Evolutionary conservation across 2,113 vertebrate species (phyloP).

Genomic region (Dromas ardeola): DNA sequence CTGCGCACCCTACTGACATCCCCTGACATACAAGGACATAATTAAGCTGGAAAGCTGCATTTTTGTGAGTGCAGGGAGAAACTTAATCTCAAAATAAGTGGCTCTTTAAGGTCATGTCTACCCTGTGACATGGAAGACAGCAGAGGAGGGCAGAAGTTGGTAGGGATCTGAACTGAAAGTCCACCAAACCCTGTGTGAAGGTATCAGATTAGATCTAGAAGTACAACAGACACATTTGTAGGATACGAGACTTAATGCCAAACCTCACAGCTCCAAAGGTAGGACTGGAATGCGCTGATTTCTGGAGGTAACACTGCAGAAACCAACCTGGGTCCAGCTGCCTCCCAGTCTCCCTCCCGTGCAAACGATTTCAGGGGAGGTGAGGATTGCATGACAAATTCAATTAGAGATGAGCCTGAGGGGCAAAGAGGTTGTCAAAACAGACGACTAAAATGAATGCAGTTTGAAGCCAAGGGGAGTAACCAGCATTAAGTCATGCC

Average conservation of each 20-base stretch:
- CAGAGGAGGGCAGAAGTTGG: not conserved
- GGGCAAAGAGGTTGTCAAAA: constrained; percentile 45
- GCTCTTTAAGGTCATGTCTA: not conserved
- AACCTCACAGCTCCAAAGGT: not conserved
- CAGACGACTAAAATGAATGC: constrained; percentile 29
- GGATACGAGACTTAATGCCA: not conserved
- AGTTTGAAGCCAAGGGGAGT: constrained; percentile 36
- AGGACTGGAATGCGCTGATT: not conserved
- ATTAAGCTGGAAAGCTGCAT: not conserved
- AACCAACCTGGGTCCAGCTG: not conserved
- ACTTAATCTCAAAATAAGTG: not conserved
- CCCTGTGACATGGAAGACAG: not conserved
- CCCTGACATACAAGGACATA: not conserved
- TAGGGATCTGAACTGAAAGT: not conserved
- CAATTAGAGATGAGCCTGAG: constrained; percentile 49
- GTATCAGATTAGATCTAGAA: not conserved
- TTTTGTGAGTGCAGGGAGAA: not conserved
- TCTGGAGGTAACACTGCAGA: not conserved
- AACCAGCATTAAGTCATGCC: constrained; percentile 57
- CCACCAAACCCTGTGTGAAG: not conserved
- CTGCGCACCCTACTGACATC: not conserved
- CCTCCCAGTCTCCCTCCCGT: not conserved
- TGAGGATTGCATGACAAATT: constrained; percentile 38
- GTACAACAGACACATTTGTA: not conserved
- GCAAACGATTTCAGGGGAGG: constrained; percentile 21